These are phyloP conservation scores for Calliopum simillimum DNA, from an alignment of 2,888 invertebrate species.

Conservation along the genomic window DNA sequence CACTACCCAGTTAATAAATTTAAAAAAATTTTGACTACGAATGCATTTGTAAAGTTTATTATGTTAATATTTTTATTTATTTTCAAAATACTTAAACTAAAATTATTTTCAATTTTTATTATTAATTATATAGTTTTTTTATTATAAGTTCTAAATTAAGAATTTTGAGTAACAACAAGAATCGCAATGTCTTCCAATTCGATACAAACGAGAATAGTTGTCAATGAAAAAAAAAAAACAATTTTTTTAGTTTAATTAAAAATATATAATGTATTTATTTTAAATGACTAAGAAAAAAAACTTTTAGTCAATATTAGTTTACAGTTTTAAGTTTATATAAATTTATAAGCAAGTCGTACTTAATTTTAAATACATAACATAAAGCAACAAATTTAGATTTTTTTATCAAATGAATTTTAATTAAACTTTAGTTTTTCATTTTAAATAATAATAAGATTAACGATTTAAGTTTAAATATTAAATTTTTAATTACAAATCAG, in stretches of 20 bases:
- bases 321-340: constrained; percentile 41
- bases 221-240: constrained; percentile 1
- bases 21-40: too few species aligned
- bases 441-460: not conserved
- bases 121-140: too few species aligned
- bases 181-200: constrained; percentile 48
- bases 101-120: too few species aligned
- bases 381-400: not conserved
- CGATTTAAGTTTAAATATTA: not conserved
- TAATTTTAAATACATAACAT: constrained; percentile 12
- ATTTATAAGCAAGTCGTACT: constrained; percentile 26
- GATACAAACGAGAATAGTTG: too few species aligned
- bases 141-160: constrained; percentile 9
- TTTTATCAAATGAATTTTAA: not conserved
- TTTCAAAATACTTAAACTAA: too few species aligned
- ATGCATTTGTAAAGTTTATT: too few species aligned
- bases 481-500: too few species aligned
- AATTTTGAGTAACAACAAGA: constrained; percentile 44
- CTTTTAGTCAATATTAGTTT: constrained; percentile 38
- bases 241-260: constrained; percentile 25
- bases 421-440: constrained; percentile 18
- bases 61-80: too few species aligned
- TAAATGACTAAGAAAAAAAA: constrained; percentile 16
- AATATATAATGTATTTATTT: too few species aligned
- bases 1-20: too few species aligned